Evolutionary conservation across 2,888 invertebrate species (phyloP).

Genomic region (Drosophila pegasa): DNA sequence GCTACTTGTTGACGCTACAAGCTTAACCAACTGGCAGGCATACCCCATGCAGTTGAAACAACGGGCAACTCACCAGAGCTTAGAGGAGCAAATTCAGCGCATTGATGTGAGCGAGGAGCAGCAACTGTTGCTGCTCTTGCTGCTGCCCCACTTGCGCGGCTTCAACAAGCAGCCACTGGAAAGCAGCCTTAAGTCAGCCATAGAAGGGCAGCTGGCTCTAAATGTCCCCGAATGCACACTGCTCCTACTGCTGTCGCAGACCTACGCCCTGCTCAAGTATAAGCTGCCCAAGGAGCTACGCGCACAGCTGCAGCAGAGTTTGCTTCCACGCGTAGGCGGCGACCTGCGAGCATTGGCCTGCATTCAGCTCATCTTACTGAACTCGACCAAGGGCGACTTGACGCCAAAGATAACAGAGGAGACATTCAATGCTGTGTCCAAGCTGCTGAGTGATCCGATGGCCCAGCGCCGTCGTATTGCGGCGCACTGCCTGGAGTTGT

Average conservation of each 20-base stretch:
- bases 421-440: conserved; percentile 83
- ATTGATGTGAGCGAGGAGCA: conserved; percentile 80
- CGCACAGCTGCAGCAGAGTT: conserved; percentile 23
- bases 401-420: conserved; percentile 82
- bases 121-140: conserved; percentile 79
- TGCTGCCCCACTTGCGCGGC: conserved; percentile 80
- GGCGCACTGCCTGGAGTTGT: conserved; percentile 90
- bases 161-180: conserved; percentile 56
- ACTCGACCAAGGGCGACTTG: conserved; percentile 79
- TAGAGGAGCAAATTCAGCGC: conserved; percentile 47
- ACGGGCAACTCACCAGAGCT: conserved; percentile 61
- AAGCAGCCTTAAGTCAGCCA: conserved; percentile 21
- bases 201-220: conserved; percentile 7
- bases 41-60: conserved; percentile 88
- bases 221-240: conserved; percentile 17
- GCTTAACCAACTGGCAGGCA: conserved; percentile 88
- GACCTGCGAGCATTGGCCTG: conserved; percentile 77
- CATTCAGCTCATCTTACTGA: conserved; percentile 84
- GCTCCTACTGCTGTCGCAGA: conserved; percentile 60
- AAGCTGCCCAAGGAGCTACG: conserved; percentile 35
- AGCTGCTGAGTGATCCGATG: conserved; percentile 89
- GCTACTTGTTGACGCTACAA: conserved; percentile 87
- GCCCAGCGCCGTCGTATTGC: conserved; percentile 89
- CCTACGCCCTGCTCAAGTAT: conserved; percentile 52
- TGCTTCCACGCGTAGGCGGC: conserved; percentile 66